Conservation (phyloP, 2,797 vertebrate genomes). For the Todus mexicanus region DNA sequence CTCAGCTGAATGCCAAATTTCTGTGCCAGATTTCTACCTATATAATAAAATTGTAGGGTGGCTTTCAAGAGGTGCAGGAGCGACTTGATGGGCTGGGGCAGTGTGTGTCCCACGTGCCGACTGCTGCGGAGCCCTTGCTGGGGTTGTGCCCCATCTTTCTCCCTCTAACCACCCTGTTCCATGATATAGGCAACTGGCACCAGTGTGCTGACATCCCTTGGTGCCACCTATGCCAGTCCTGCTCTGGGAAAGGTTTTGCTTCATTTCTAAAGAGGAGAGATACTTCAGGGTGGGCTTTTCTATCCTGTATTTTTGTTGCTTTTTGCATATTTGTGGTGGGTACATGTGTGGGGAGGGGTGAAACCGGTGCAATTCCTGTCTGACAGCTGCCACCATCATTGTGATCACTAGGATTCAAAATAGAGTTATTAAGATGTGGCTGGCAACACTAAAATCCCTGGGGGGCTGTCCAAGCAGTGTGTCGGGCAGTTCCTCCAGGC, state of each 20-base stretch:
- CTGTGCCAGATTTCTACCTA: fast-evolving
- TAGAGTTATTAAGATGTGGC: fast-evolving
- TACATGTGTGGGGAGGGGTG: fast-evolving
- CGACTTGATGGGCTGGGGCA: fast-evolving
- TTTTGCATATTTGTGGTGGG: neutral
- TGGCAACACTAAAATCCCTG: neutral
- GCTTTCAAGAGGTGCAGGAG: neutral
- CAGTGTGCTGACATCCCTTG: neutral
- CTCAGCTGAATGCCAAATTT: neutral
- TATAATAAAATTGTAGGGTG: fast-evolving
- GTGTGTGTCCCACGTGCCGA: fast-evolving
- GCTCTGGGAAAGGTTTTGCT: neutral
- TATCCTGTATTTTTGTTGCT: neutral
- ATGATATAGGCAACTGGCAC: neutral
- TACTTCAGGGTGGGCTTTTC: neutral
- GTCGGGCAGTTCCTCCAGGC: neutral
- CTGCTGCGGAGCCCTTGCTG: neutral
- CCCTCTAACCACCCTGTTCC: fast-evolving
- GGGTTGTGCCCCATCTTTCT: neutral
- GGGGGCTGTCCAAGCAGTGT: neutral
- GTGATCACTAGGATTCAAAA: neutral
- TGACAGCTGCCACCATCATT: fast-evolving
- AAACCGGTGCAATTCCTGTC: neutral
- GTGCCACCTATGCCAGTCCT: fast-evolving
- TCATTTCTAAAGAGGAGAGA: neutral